A percentile compares a stretch with the other conserved stretches of the same genome.
phyloP scores from a whole-genome alignment of 2,888 invertebrate species.

The Drosophila paramelanica region DNA sequence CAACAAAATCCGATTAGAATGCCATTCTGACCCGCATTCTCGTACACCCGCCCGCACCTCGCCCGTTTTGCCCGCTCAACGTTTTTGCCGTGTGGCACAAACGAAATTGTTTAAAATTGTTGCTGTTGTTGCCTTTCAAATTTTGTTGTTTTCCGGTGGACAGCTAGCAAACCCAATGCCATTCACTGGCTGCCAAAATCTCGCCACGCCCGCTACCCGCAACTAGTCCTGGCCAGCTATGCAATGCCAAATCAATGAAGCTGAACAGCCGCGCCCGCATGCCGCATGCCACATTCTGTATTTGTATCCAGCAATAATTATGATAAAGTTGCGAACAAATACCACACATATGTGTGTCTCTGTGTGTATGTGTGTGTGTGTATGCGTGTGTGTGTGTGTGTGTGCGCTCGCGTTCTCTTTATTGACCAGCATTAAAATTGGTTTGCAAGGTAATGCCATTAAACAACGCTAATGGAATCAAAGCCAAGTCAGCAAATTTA shows the following conservation, averaged over 20 bases:
- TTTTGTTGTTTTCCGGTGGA: constrained; percentile 16
- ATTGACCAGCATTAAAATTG: constrained; percentile 42
- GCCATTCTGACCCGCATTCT: constrained; percentile 52
- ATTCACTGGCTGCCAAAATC: constrained; percentile 41
- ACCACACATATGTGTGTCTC: not conserved
- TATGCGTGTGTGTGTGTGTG: not conserved
- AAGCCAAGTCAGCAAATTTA: constrained; percentile 63
- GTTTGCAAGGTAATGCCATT: constrained; percentile 34
- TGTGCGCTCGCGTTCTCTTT: not conserved
- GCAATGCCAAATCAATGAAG: constrained; percentile 46
- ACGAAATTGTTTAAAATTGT: constrained; percentile 70
- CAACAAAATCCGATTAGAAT: constrained; percentile 77
- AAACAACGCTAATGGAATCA: constrained; percentile 59
- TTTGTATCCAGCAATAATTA: constrained; percentile 44
- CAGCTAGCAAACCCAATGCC: constrained; percentile 39
- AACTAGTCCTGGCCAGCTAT: not conserved
- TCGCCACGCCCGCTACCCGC: not conserved
- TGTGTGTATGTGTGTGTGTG: not conserved
- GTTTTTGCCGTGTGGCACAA: constrained; percentile 46
- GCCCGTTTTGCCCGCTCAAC: not conserved
- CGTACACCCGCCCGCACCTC: not conserved
- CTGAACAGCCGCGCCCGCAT: constrained; percentile 23
- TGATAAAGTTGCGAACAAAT: constrained; percentile 31
- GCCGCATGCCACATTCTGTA: constrained; percentile 13
- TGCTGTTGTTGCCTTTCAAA: constrained; percentile 42